A percentile compares a stretch with the other conserved stretches of the same genome.
Conservation (phyloP, 2,888 invertebrate species). For the Brachynemurus nebulosus region DNA sequence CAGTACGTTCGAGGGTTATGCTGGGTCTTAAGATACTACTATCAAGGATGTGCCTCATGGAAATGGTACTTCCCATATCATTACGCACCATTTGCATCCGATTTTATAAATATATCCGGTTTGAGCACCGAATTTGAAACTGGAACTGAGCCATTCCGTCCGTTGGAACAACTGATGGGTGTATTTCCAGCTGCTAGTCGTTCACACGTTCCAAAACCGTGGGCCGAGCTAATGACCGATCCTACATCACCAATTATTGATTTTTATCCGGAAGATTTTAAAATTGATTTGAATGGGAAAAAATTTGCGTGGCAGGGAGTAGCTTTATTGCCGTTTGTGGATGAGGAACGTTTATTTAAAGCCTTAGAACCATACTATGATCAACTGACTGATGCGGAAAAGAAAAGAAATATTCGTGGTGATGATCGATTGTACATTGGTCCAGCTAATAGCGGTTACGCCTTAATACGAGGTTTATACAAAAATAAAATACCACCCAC, state of each 20-base stretch:
- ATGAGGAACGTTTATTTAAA: slow-evolving; percentile 75
- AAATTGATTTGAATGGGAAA: slow-evolving; percentile 96
- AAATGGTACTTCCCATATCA: slow-evolving; percentile 99
- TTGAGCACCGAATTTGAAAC: slow-evolving; percentile 77
- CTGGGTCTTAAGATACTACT: slow-evolving; percentile 98
- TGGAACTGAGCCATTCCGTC: slow-evolving; percentile 85
- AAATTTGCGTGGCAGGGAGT: slow-evolving; percentile 99
- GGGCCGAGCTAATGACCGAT: slow-evolving; percentile 87
- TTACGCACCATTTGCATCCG: slow-evolving; percentile 98
- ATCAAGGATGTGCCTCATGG: slow-evolving; percentile 99
- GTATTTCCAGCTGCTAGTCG: slow-evolving; percentile 98
- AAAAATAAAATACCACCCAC: slow-evolving; percentile 35
- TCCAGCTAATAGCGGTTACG: slow-evolving; percentile 52
- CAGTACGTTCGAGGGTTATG: slow-evolving; percentile 94
- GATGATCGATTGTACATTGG: slow-evolving; percentile 83
- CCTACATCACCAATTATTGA: slow-evolving; percentile 91
- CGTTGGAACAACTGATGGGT: slow-evolving; percentile 97
- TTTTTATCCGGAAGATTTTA: slow-evolving; percentile 96
- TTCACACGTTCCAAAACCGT: slow-evolving; percentile 83
- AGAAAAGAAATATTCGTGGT: slow-evolving; percentile 70
- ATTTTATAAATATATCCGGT: slow-evolving; percentile 84
- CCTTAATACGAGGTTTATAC: slow-evolving; percentile 57
- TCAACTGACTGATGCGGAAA: slow-evolving; percentile 69
- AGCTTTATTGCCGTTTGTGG: slow-evolving; percentile 93
- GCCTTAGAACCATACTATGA: slow-evolving; percentile 71